Percentiles rank a stretch among this genome's conserved stretches.
phyloP scores from a whole-genome alignment of 2,888 invertebrate species.

The Cosmorhoe ocellata region DNA sequence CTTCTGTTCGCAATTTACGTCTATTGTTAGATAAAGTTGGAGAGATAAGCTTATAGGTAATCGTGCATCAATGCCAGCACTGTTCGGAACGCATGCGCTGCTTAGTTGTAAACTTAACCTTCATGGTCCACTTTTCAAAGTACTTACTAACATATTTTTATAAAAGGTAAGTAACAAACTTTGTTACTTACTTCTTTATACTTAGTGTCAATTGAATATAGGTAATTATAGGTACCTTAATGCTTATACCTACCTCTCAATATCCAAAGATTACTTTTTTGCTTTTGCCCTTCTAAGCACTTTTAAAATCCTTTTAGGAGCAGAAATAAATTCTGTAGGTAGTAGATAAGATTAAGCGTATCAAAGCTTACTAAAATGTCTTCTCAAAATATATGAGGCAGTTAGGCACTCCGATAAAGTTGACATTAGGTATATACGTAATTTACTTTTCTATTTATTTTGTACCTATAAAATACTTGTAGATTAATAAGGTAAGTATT shows the following conservation, averaged over 20 bases:
- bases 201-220: too few species aligned
- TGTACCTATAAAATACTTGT: too few species aligned
- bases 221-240: too few species aligned
- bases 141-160: too few species aligned
- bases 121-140: too few species aligned
- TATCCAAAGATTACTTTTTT: background rate
- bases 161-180: too few species aligned
- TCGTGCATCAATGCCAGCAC: conserved; percentile 46
- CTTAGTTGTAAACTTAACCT: conserved; percentile 50
- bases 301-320: conserved; percentile 25
- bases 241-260: too few species aligned
- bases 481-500: too few species aligned
- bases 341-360: conserved; percentile 30
- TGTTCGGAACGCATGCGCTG: conserved; percentile 36
- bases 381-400: background rate
- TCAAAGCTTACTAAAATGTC: conserved; percentile 19
- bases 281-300: conserved; percentile 20
- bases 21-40: conserved; percentile 41
- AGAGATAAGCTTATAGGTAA: conserved; percentile 46
- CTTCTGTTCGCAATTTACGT: conserved; percentile 36
- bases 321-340: conserved; percentile 30
- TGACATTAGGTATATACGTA: too few species aligned
- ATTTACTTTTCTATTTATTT: too few species aligned
- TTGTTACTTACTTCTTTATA: too few species aligned
- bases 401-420: too few species aligned